Evolutionary conservation across 2,888 invertebrate genomes (phyloP).

Genomic region (Sclerodermus sp.): DNA sequence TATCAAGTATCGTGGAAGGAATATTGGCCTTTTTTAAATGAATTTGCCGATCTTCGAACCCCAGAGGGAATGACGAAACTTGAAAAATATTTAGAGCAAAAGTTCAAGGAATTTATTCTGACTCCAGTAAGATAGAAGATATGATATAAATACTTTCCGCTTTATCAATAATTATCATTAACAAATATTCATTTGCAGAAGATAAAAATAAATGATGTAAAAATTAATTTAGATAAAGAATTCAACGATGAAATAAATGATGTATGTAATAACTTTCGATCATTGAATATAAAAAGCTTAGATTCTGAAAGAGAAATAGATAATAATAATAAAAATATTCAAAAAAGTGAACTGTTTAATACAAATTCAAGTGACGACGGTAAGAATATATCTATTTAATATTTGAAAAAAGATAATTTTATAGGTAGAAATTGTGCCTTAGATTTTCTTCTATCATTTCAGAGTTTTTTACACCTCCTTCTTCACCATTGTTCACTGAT

Average conservation of each 20-base stretch:
- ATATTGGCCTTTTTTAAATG: conserved; percentile 88
- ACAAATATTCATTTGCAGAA: conserved; percentile 12
- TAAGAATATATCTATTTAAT: too few relatives aligned
- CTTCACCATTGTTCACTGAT: conserved; percentile 51
- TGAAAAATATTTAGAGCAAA: conserved; percentile 71
- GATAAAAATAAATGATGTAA: conserved; percentile 13
- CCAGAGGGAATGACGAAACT: conserved; percentile 73
- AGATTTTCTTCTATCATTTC: too few relatives aligned
- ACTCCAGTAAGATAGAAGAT: conserved; percentile 32
- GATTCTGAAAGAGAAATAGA: conserved; percentile 10
- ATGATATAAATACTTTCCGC: not conserved
- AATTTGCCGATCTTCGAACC: conserved; percentile 76
- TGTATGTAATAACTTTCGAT: conserved; percentile 27
- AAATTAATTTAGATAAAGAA: conserved; percentile 6
- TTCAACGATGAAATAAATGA: conserved; percentile 28
- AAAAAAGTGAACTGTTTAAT: not conserved
- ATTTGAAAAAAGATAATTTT: too few relatives aligned
- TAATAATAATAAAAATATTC: not conserved
- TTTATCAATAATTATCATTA: too few relatives aligned
- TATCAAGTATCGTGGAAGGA: conserved; percentile 83
- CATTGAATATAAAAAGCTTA: conserved; percentile 20
- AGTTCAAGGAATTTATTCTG: conserved; percentile 60
- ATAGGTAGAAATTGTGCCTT: too few relatives aligned
- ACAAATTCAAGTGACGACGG: too few relatives aligned
- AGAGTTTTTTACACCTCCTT: conserved; percentile 69